Conservation (phyloP, 1,140 invertebrate genomes). For the Philotrypesis tridentata region DNA sequence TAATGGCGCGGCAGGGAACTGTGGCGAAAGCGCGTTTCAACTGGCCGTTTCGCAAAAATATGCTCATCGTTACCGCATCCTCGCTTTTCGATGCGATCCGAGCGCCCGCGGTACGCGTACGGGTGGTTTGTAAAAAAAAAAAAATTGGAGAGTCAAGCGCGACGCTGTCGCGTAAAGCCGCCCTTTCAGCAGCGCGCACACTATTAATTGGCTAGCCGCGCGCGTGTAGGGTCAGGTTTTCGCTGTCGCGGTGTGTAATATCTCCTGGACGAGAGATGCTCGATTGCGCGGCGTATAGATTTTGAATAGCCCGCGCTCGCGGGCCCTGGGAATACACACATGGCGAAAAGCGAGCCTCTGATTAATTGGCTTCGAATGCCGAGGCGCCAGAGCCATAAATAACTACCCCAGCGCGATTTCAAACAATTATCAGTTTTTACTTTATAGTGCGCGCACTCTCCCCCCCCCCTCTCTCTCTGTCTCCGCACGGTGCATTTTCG, state of each 20-base stretch:
- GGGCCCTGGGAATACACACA: background rate
- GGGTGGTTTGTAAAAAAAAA: background rate
- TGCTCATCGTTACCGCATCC: background rate
- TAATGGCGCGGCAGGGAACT: slow-evolving; percentile 15
- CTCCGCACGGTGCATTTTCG: background rate
- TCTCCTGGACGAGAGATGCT: slow-evolving; percentile 13
- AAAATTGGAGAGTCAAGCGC: background rate
- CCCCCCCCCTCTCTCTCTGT: background rate
- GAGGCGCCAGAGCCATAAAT: background rate
- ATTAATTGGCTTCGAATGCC: slow-evolving; percentile 14
- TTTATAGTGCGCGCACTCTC: slow-evolving; percentile 2
- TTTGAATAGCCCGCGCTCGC: background rate
- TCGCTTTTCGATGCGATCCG: background rate
- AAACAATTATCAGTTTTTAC: slow-evolving; percentile 41
- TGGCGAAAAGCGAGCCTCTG: background rate
- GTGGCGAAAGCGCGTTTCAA: slow-evolving; percentile 30
- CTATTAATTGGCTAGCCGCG: background rate
- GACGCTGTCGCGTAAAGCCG: background rate
- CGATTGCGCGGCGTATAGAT: background rate
- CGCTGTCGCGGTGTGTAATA: background rate
- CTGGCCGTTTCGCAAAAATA: slow-evolving; percentile 22
- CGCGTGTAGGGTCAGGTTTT: background rate
- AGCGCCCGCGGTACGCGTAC: background rate
- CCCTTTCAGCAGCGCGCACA: background rate
- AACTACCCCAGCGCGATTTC: slow-evolving; percentile 19